Base-by-base conservation (phyloP, 2,113 vertebrate genomes). In the Pelecanus crispus region DNA sequence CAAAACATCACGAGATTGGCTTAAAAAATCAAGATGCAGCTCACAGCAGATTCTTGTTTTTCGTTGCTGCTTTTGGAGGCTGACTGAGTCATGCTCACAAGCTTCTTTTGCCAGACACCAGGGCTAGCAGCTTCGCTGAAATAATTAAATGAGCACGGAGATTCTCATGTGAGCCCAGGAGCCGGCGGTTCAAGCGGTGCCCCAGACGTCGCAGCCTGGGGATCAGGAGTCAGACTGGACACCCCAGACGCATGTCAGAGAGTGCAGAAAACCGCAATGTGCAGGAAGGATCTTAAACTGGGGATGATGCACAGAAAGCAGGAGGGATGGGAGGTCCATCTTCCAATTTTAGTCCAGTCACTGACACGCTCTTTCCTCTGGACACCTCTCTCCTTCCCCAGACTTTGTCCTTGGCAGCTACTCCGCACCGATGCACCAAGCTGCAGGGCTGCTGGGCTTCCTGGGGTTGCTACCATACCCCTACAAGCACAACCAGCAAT, bases 61-160 rank as follows among this genome's bases (percentile, higher is more conserved):
- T 79, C 5, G 4, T 45, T 72, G 94, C 95, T 82, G 92, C 93
- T 81, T 86, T 91, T 56, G 86, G 95, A 95, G 91, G 95, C 95
- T 95, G 93, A 63, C 94, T 97, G 96, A 97, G 96, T 97, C 96
- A 97, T 96, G 90, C 94, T 96, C 94, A 96, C 90, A 91, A 95
- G 92, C 58, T 87, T 96, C 85, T 66, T 77, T 21, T 96, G 92
- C 96, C 96, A 97, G 95, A 91, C 95, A 89, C 36, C 24, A 0
- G 94, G 84, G 86, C 94, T 95, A 91, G 91, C 96, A 87, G 80
- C 94, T 91, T 9, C 6, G 2, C 68, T 25, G 83, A 65, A 81
- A 71, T 56, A 21, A 45, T 40, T 45, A 19, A 20, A 29, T 1
- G 40, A 82, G 72, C 29, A 6, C 4, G 0, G 73, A 67, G 75